Evolutionary conservation across 2,888 invertebrate species (phyloP), one percentile per base, ranked within the genome.

Genomic region (Seladonia tumulorum): DNA sequence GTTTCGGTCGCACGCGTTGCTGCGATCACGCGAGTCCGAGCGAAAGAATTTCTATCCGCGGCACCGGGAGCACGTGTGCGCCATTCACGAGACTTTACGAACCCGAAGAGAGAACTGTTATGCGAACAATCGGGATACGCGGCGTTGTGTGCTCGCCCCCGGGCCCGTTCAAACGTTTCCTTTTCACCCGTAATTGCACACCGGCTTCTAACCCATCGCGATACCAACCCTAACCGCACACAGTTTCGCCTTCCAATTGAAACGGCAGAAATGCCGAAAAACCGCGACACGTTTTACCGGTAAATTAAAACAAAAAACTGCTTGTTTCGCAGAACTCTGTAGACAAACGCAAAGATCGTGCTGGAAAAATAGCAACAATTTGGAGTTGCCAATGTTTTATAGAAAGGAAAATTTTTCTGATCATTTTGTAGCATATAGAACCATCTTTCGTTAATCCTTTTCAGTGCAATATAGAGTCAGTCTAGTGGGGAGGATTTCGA

Each of bases 21-120:
- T 22, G 49, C 29, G 66, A 76, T 70, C 81, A 57, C 47, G 70
- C 45, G 47, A 47, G 60, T 76, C 68, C 68, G 5, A 3, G 68
- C 68, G 68, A 68, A 68, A 68, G 68, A 68, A 68, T 68, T 68
- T 39, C 72, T 45, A 72, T 72, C 47, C 57, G 76, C 39, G 35
- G 49, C 35, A 35, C 68, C 68, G 8, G 35, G 39, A 39, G 35
- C 68, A 35, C 68, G 22, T 35, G 68, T 39, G 35, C 18, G 68
- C 68, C 68, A 68, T 68, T 68, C 68, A 72, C 72, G 45, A 72
- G 72, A 47, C 45, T 72, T n/a, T 29, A n/a, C 72, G 45, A 39
- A 80, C 39, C 39, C 68, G 2, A 22, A 22, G 49, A 4, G 25
- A 39, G 68, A 39, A 68, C 68, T 68, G 68, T 68, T 68, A 68